phyloP scores from a whole-genome alignment of 53 echinoderm and acorn worm genomes.

The Arbacia lixula region DNA sequence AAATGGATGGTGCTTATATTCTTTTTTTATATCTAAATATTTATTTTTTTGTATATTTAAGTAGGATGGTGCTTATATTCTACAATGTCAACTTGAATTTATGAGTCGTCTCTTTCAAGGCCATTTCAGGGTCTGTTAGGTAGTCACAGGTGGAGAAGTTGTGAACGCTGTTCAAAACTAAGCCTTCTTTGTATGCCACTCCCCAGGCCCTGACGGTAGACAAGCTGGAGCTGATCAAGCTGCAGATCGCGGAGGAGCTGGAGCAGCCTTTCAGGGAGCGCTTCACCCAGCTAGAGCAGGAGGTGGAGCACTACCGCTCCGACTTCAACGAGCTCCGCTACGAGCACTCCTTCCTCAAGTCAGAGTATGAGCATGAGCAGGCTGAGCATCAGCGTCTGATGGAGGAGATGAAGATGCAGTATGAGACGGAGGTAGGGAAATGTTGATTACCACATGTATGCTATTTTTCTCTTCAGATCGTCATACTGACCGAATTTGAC shows the following conservation, averaged over 20 bases:
- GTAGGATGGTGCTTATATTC: no score
- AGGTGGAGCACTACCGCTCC: constrained; percentile 86
- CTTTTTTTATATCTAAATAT: no score
- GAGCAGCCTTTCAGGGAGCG: constrained; percentile 93
- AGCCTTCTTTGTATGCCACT: no score
- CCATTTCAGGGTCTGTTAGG: no score
- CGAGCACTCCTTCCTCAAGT: constrained; percentile 95
- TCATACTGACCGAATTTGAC: no score
- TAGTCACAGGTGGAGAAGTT: no score
- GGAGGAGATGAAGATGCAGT: constrained; percentile 89
- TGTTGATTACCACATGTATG: not conserved
- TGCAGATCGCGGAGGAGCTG: constrained; percentile 82
- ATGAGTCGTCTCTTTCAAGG: no score
- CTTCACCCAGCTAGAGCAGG: constrained; percentile 76
- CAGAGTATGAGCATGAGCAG: constrained; percentile 95
- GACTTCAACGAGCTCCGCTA: constrained; percentile 98
- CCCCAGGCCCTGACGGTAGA: constrained; percentile 81
- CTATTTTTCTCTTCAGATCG: no score
- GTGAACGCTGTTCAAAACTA: no score
- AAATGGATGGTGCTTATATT: no score
- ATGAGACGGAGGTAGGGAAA: constrained; percentile 91
- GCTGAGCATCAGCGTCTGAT: constrained; percentile 83
- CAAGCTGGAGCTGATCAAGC: constrained; percentile 92
- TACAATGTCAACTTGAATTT: no score
- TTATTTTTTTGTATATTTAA: no score